Percentiles rank a stretch among this genome's conserved stretches.
Conservation (phyloP, 2,797 vertebrate genomes). For the Macroramphosus scolopax region DNA sequence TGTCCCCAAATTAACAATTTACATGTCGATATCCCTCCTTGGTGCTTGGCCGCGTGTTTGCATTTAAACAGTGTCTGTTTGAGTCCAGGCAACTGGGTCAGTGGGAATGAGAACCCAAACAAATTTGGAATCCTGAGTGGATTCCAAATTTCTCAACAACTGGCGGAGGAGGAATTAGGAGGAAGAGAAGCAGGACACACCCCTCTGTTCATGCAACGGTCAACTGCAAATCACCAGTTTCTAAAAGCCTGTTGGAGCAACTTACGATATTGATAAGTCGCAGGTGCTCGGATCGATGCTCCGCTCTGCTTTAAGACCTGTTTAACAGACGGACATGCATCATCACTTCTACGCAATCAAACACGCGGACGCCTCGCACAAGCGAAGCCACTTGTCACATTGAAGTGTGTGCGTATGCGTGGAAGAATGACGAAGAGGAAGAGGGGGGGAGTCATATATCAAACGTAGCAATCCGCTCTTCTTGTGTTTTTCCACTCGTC, state of each 20-base stretch:
- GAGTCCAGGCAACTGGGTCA: not conserved
- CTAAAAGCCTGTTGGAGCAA: slow-evolving; percentile 31
- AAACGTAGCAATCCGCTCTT: slow-evolving; percentile 42
- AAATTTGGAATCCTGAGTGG: slow-evolving; percentile 7
- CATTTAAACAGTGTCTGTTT: slow-evolving; percentile 18
- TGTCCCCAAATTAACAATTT: slow-evolving; percentile 69
- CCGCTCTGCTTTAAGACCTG: slow-evolving; percentile 20
- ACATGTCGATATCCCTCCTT: slow-evolving; percentile 40
- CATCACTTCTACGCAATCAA: slow-evolving; percentile 31
- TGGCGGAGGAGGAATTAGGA: too few species aligned
- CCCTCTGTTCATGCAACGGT: too few species aligned
- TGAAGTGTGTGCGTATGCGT: slow-evolving; percentile 3
- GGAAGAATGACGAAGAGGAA: slow-evolving; percentile 1
- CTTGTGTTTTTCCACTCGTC: slow-evolving; percentile 46
- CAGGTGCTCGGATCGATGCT: slow-evolving; percentile 19
- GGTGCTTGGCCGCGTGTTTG: slow-evolving; percentile 26
- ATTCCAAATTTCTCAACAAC: too few species aligned
- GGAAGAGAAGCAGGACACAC: too few species aligned
- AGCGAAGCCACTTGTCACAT: not conserved
- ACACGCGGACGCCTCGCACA: not conserved
- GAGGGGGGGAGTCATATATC: slow-evolving; percentile 46
- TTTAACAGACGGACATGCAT: slow-evolving; percentile 41
- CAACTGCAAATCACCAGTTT: too few species aligned
- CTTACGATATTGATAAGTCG: slow-evolving; percentile 52
- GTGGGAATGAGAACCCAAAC: slow-evolving; percentile 1